Base-by-base conservation (phyloP, 2,797 vertebrate species). In the Crocidura indochinensis region DNA sequence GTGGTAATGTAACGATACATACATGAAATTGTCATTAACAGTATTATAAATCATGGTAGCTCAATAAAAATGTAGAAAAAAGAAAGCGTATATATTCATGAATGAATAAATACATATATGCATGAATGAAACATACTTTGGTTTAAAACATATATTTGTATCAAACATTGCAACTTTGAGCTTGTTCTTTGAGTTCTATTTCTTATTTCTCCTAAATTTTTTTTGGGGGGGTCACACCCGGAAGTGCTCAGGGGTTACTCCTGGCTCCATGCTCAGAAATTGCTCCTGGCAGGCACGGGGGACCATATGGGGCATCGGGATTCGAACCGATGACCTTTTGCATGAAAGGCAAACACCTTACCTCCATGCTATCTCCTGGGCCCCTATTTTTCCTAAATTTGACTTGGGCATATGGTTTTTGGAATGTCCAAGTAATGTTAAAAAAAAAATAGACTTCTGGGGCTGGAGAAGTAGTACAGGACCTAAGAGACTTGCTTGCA, bases 61-160 rank as follows among this genome's bases (percentile, higher is more conserved):
- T 60, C 56, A 60, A 6, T 60, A 65, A 65, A 65, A 65, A 8
- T 10, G 14, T 20, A 65, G 64, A 65, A 65, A 27, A 56, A 56
- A 56, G 19, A 56, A 65, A 65, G 3, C 64, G 27, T 65, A 26
- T 10, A 65, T 15, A 60, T 60, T 60, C 19, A 60, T 60, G 56
- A 60, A 17, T 60, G 4, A 72, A 8, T 64, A 29, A 14, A 12
- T 53, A 17, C 19, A 44, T 26, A 1, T 12, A 79, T 26, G 15
- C 46, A 6, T 51, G 62, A 51, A 88, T 64, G 15, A 49, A 65
- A 10, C 24, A 56, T 89, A 38, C 26, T 8, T 46, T 6, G 80
- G 19, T 77, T 67, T 64, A 91, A 86, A 80, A 26, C 47, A 15
- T 68, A 38, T 22, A 10, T 87, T 67, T 76, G 10, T 71, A 60